These are phyloP conservation scores for Tetraneura akinire DNA, from an alignment of 1,140 invertebrate species.

Conservation along the genomic window DNA sequence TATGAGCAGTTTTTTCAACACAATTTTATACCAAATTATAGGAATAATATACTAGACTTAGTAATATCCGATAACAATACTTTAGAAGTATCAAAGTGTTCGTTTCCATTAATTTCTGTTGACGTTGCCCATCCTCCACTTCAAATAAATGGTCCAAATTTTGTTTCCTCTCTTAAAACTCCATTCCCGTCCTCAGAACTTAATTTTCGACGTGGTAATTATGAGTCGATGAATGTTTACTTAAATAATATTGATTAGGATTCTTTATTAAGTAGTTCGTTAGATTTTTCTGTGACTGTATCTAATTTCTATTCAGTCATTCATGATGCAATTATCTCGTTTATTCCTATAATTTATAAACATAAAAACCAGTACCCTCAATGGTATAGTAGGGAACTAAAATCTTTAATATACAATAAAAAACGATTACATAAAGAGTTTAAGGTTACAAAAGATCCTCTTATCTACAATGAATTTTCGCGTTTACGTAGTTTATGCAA, in stretches of 20 bases:
- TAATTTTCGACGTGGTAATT: too few species aligned
- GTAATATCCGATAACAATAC: too few species aligned
- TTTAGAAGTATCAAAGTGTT: too few species aligned
- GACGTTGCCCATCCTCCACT: too few species aligned
- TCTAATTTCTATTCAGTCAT: constrained; percentile 10
- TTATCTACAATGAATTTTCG: neutral
- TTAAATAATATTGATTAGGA: neutral
- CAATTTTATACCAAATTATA: constrained; percentile 7
- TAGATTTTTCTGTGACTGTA: neutral
- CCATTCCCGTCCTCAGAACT: too few species aligned
- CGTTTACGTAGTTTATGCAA: constrained; percentile 1
- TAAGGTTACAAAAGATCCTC: neutral
- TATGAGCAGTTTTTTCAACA: constrained; percentile 18
- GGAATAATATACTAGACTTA: too few species aligned
- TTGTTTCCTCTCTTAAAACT: too few species aligned
- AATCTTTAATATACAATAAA: too few species aligned
- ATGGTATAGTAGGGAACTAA: neutral
- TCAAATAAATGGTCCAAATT: too few species aligned
- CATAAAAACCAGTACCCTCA: constrained; percentile 8
- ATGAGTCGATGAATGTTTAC: too few species aligned
- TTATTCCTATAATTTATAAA: constrained; percentile 5
- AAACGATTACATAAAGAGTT: neutral
- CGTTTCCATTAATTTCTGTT: too few species aligned
- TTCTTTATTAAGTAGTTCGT: neutral
- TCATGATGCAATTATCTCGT: neutral